Conservation (phyloP, 2,113 vertebrate species). For the Genyomyrus donnyi region DNA sequence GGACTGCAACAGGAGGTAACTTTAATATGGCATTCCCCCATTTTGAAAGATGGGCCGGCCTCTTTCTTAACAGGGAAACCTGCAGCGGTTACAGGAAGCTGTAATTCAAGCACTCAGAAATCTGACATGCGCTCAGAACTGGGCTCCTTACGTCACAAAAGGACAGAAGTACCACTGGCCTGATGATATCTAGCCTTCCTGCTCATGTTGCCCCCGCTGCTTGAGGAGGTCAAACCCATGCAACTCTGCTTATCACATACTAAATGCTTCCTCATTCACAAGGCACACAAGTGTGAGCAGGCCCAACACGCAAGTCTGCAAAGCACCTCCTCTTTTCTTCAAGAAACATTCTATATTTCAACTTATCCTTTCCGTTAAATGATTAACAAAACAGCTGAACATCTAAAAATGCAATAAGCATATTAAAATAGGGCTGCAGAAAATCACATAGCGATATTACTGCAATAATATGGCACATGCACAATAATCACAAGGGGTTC, state of each 20-base stretch:
- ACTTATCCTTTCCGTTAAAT: neutral
- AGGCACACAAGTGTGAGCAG: neutral
- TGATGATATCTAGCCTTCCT: neutral
- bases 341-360: neutral
- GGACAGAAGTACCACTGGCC: neutral
- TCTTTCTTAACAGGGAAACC: neutral
- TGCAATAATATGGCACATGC: neutral
- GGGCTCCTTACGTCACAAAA: neutral
- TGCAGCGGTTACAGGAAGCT: neutral
- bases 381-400: neutral
- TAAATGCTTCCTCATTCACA: neutral
- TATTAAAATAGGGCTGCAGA: neutral
- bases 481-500: neutral
- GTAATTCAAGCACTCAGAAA: neutral
- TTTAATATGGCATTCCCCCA: neutral
- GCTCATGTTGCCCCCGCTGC: neutral
- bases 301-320: neutral
- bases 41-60: neutral
- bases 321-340: neutral
- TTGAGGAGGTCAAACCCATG: neutral
- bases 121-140: neutral
- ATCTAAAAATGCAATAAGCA: neutral
- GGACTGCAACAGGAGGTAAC: neutral
- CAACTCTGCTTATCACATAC: neutral
- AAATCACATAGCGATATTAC: neutral